These are phyloP conservation scores for Ficedula albicollis DNA, from an alignment of 2,797 vertebrate genomes.

Conservation along the genomic window DNA sequence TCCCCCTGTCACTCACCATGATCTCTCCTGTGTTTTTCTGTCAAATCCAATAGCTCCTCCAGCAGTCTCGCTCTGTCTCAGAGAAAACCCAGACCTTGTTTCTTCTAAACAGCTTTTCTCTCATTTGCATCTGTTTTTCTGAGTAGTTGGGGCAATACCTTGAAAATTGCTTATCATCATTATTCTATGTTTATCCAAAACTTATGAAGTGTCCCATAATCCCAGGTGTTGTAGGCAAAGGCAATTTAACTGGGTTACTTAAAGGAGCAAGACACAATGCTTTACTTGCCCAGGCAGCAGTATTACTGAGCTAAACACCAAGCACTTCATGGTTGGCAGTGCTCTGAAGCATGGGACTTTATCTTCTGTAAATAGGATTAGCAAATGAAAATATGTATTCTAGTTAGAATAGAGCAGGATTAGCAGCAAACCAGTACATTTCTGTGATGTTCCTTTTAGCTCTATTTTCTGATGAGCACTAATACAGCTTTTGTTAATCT, in stretches of 20 bases:
- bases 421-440: not conserved
- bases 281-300: not conserved
- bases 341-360: slow-evolving; percentile 13
- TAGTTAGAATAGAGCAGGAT: slow-evolving; percentile 25
- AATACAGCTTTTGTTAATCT: not conserved
- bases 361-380: slow-evolving; percentile 45
- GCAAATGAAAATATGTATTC: slow-evolving; percentile 30
- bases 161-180: not conserved
- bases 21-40: slow-evolving; percentile 26
- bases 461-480: not conserved
- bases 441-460: not conserved
- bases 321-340: not conserved
- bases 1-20: slow-evolving; percentile 31
- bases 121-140: not conserved
- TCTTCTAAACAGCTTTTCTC: not conserved
- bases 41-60: slow-evolving; percentile 33
- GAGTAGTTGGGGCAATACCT: not conserved
- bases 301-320: not conserved
- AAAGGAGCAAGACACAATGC: not conserved
- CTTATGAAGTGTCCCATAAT: not conserved
- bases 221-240: not conserved
- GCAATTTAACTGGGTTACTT: not conserved
- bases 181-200: not conserved
- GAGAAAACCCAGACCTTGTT: not conserved
- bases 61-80: not conserved